Evolutionary conservation across 2,888 invertebrate genomes (phyloP), one percentile per base, ranked within the genome.

Genomic region (Galerucella pusilla): DNA sequence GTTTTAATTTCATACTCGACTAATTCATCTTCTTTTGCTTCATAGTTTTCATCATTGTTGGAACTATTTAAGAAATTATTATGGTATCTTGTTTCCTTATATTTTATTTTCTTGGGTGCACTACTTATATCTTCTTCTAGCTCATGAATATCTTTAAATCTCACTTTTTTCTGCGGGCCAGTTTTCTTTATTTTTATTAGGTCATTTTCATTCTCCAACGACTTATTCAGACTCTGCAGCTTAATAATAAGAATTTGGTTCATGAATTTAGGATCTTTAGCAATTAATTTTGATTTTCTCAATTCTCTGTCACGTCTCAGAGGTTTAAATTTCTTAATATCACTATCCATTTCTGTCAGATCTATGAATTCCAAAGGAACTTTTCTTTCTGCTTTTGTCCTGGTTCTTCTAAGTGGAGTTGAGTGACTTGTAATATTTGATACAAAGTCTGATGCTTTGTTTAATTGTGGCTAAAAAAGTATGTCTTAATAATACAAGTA

Each of bases 171-270:
- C n/a, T 68, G 28, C 0, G 54, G 28, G 2, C 25, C 9, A 2
- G 2, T n/a, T 42, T 68, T 42, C 12, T 14, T n/a, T 20, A 12
- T 45, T 20, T 9, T 20, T 42, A 20, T 14, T 12, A 14, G 0
- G 4, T 12, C 9, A 7, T 10, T n/a, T 20, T 20, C 20, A 0
- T 9, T 49, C 2, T 16, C 5, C 59, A 52, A 25, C 12, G 49
- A 9, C 7, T 16, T 68, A 14, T 57, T 35, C 16, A 57, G 9
- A 20, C 10, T 68, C n/a, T 59, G 45, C 14, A 72, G 46, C 57
- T 42, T 72, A 28, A 73, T 28, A 25, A 64, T 57, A 25, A 73
- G 68, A 12, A 68, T 57, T 68, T 73, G 68, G 52, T 73, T 68
- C 66, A 67, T 45, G 7, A 73, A 64, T 60, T 73, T 73, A 6